These are phyloP conservation scores for Cebus imitator DNA, from an alignment of 2,113 vertebrate species.

Conservation along the genomic window DNA sequence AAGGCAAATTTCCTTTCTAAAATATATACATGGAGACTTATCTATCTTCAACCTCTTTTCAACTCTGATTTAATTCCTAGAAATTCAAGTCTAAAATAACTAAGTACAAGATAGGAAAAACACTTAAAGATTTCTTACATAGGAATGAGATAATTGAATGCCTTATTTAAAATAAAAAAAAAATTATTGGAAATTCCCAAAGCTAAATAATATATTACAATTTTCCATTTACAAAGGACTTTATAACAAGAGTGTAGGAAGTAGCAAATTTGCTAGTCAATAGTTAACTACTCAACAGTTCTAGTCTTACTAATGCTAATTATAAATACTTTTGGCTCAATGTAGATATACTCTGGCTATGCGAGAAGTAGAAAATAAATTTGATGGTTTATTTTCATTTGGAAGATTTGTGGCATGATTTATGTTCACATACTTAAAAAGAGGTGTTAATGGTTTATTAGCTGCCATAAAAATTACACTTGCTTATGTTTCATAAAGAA, in stretches of 20 bases:
- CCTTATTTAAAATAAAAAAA: background rate
- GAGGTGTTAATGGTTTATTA: background rate
- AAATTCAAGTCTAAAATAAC: background rate
- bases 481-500: background rate
- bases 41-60: background rate
- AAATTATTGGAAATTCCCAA: background rate
- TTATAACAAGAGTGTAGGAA: background rate
- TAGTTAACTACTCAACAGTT: background rate
- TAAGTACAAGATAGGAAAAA: background rate
- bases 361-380: background rate
- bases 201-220: background rate
- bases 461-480: background rate
- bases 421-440: background rate
- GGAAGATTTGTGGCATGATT: background rate
- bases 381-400: background rate
- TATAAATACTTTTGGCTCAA: background rate
- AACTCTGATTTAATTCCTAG: background rate
- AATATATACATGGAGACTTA: background rate
- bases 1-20: slow-evolving; percentile 14
- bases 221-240: background rate
- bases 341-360: background rate
- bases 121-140: background rate
- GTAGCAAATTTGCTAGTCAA: background rate
- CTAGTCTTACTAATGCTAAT: background rate
- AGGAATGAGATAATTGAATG: background rate